Percentiles rank a stretch among this genome's conserved stretches.
Evolutionary conservation across 2,888 invertebrate genomes (phyloP).

Genomic region (Cataglyphis rosenhaueri): DNA sequence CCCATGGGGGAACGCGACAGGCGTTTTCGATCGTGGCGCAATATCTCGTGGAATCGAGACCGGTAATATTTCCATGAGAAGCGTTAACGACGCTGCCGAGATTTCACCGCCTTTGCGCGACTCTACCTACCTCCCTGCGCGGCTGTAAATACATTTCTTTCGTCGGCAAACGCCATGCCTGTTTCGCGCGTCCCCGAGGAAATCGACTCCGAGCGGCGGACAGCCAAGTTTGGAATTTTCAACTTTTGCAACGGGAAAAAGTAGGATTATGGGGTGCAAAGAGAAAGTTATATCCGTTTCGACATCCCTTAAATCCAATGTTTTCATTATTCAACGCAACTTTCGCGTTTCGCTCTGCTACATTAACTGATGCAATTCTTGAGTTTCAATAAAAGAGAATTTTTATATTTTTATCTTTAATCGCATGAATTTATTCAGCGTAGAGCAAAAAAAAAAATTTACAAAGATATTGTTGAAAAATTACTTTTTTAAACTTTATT

Average conservation of each 20-base stretch:
- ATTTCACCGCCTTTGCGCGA: constrained; percentile 55
- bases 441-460: background rate
- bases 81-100: constrained; percentile 72
- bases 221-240: constrained; percentile 54
- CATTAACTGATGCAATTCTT: constrained; percentile 3
- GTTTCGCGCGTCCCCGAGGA: constrained; percentile 72
- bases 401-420: background rate
- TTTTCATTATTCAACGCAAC: constrained; percentile 40
- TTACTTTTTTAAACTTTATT: background rate
- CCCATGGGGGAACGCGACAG: constrained; percentile 74
- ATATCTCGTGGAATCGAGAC: constrained; percentile 76
- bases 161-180: constrained; percentile 56
- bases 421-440: background rate
- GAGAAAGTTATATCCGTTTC: constrained; percentile 47
- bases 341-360: background rate
- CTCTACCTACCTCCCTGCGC: constrained; percentile 58
- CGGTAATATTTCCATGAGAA: constrained; percentile 74
- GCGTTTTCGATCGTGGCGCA: constrained; percentile 70
- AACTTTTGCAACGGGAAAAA: constrained; percentile 59
- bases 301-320: constrained; percentile 45
- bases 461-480: background rate
- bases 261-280: constrained; percentile 51
- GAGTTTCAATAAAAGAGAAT: background rate
- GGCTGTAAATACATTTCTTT: constrained; percentile 74
- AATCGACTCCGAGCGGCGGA: constrained; percentile 69